These are phyloP conservation scores for Chloropsis hardwickii DNA, from an alignment of 2,113 vertebrate species.

Conservation along the genomic window DNA sequence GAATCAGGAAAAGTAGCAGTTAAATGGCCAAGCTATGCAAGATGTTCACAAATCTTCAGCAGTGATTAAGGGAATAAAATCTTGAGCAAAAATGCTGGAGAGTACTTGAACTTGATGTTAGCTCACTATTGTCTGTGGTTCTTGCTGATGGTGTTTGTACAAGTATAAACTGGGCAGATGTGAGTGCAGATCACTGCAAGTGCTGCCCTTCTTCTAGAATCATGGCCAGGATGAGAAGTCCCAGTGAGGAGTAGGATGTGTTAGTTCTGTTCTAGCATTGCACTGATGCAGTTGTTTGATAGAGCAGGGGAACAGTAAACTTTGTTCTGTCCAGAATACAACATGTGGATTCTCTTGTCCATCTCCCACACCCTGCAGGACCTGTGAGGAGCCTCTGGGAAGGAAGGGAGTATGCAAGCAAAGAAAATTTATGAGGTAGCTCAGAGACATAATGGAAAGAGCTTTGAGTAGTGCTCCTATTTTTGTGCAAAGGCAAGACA, in stretches of 20 bases:
- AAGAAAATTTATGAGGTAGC: not conserved
- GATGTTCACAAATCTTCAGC: not conserved
- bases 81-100: not conserved
- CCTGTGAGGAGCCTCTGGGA: not conserved
- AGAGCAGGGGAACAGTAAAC: not conserved
- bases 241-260: not conserved
- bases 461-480: not conserved
- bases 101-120: not conserved
- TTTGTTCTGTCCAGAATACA: not conserved
- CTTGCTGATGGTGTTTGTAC: not conserved
- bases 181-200: not conserved
- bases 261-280: not conserved
- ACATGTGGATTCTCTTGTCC: accelerated
- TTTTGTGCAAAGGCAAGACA: not conserved
- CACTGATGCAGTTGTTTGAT: not conserved
- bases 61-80: not conserved
- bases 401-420: not conserved
- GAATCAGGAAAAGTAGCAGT: not conserved
- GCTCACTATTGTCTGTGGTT: not conserved
- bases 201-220: not conserved
- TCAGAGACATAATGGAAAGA: not conserved
- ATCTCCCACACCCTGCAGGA: not conserved
- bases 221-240: not conserved
- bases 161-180: not conserved
- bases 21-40: not conserved